Evolutionary conservation across 2,888 invertebrate species (phyloP), one percentile per base, ranked within the genome.

Genomic region (Liodrosophila aerea): DNA sequence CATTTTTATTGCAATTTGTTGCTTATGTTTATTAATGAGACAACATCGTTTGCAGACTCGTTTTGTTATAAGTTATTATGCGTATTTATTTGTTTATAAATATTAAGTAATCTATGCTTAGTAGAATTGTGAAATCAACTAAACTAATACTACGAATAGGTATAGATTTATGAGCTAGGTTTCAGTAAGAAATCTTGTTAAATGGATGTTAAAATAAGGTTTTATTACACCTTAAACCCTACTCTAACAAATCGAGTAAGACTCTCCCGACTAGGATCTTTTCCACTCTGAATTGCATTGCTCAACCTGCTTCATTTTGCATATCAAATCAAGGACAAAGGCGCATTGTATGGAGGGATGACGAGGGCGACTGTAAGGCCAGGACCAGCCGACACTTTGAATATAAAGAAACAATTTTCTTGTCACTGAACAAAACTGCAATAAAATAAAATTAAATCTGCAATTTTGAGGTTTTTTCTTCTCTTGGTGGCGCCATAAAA

Each of bases 361-460:
- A 43, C 39, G 11, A 37, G 30, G 33, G 12, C 1, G 31, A 16
- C 31, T 50, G 30, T 29, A 12, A 50, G 11, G 22, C 39, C n/a
- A 22, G 7, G 11, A 30, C 27, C 12, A 16, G 15, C 31, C 31
- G 53, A 41, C 49, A 56, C 56, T 60, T 45, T 13, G 60, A 18
- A 33, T 63, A 73, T 75, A 76, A 87, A 78, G 80, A 87, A 85
- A 85, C 86, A 87, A 85, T 87, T 85, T 85, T 58, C 76, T 49
- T 64, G 65, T 46, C 74, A 65, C 15, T 52, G 47, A 61, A 60
- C 62, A 59, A 49, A 64, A 64, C 64, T 74, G 82, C 78, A 78
- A 87, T 83, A 81, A 88, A 88, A 88, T 88, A 81, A 88, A 88
- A 89, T 88, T 86, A 83, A 88, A 89, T 87, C 87, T 88, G 87